Conservation (phyloP, 2,888 invertebrate species). For the Marasmarcha lunaedactyla region DNA sequence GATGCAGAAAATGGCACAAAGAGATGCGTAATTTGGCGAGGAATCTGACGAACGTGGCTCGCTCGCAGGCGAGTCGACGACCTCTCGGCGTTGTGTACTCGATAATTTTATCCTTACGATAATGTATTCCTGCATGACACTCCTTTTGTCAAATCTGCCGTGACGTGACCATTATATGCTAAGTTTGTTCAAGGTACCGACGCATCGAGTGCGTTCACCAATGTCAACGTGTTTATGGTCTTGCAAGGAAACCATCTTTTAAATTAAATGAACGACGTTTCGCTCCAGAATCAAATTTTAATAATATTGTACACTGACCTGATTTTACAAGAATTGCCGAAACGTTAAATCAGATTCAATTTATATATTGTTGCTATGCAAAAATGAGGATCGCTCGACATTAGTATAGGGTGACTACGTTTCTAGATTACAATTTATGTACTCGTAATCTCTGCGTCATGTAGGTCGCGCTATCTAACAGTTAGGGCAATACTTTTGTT, state of each 20-base stretch:
- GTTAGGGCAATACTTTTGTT: not conserved
- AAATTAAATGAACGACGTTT: too few species aligned
- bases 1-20: not conserved
- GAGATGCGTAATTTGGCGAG: not conserved
- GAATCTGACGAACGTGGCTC: not conserved
- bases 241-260: not conserved
- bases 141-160: not conserved
- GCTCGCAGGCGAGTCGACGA: not conserved
- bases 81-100: not conserved
- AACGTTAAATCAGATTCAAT: not conserved
- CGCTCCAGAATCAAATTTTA: not conserved
- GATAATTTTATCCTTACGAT: conserved; percentile 1
- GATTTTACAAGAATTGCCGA: too few species aligned
- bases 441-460: not conserved
- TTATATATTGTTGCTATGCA: not conserved
- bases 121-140: not conserved
- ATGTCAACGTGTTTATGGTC: not conserved
- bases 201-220: not conserved
- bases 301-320: not conserved
- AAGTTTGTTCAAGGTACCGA: not conserved
- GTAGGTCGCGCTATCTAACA: too few species aligned
- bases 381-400: not conserved
- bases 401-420: not conserved
- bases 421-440: not conserved
- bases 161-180: conserved; percentile 1